Conservation (phyloP, 2,113 vertebrate genomes). For the Spea bombifrons region DNA sequence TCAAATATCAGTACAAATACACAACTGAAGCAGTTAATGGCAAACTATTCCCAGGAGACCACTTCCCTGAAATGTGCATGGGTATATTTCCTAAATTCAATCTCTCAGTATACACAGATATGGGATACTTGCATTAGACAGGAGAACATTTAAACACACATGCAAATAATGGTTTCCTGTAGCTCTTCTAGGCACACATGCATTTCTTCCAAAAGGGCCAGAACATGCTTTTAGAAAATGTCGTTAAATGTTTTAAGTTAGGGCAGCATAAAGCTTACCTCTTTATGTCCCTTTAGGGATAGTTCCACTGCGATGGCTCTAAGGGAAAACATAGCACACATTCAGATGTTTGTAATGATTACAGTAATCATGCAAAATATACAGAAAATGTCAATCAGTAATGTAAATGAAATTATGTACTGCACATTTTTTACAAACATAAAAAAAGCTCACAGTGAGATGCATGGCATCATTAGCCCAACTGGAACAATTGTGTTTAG, state of each 20-base stretch:
- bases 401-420: neutral
- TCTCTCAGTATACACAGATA: too few species aligned
- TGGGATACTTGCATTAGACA: too few species aligned
- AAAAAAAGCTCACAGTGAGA: neutral
- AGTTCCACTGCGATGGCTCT: slow-evolving; percentile 89
- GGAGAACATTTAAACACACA: too few species aligned
- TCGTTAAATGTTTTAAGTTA: too few species aligned
- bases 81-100: too few species aligned
- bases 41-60: neutral
- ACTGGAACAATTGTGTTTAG: neutral
- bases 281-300: slow-evolving; percentile 80
- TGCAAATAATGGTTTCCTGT: too few species aligned
- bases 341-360: neutral
- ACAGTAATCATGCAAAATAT: neutral
- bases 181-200: too few species aligned
- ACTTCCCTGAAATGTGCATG: too few species aligned
- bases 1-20: neutral
- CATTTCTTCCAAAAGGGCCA: too few species aligned
- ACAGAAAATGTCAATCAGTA: neutral
- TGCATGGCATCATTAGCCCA: too few species aligned
- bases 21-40: neutral
- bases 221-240: too few species aligned
- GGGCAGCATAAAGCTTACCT: slow-evolving; percentile 73
- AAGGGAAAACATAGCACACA: slow-evolving; percentile 60
- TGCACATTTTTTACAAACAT: neutral